Evolutionary conservation across 1,140 invertebrate species (phyloP).

Genomic region (Drosophila azteca): DNA sequence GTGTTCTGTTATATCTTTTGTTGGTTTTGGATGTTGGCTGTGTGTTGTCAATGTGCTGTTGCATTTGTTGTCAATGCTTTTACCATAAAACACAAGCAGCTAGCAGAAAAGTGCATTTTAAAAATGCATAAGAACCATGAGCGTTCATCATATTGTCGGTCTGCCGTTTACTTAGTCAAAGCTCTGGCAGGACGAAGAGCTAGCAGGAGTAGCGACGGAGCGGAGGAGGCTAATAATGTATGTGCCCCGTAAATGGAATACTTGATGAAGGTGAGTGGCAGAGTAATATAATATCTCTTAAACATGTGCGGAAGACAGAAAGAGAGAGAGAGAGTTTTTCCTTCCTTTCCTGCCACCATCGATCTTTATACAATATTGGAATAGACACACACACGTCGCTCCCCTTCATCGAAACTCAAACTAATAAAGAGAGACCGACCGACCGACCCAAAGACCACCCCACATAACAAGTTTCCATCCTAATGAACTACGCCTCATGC

Average conservation of each 20-base stretch:
- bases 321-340: no score
- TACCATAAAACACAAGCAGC: slow-evolving; percentile 63
- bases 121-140: slow-evolving; percentile 75
- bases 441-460: slow-evolving; percentile 6
- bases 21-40: slow-evolving; percentile 1
- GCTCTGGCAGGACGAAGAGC: slow-evolving; percentile 9
- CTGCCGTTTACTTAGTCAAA: slow-evolving; percentile 50
- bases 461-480: slow-evolving; percentile 11
- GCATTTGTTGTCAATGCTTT: slow-evolving; percentile 67
- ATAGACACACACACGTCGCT: no score
- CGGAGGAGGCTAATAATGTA: slow-evolving; percentile 38
- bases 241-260: slow-evolving; percentile 64
- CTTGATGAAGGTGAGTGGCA: slow-evolving; percentile 38
- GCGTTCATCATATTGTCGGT: slow-evolving; percentile 58
- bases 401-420: slow-evolving; percentile 8
- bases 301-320: slow-evolving; percentile 7
- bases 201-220: background rate
- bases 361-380: background rate
- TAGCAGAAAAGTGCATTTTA: slow-evolving; percentile 76
- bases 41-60: slow-evolving; percentile 58
- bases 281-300: slow-evolving; percentile 29
- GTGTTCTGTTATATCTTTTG: slow-evolving; percentile 19
- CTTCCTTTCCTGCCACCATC: background rate
- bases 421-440: slow-evolving; percentile 35
- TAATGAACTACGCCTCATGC: slow-evolving; percentile 70